Conservation (phyloP, 1,140 invertebrate genomes). For the Danaus melanippus region DNA sequence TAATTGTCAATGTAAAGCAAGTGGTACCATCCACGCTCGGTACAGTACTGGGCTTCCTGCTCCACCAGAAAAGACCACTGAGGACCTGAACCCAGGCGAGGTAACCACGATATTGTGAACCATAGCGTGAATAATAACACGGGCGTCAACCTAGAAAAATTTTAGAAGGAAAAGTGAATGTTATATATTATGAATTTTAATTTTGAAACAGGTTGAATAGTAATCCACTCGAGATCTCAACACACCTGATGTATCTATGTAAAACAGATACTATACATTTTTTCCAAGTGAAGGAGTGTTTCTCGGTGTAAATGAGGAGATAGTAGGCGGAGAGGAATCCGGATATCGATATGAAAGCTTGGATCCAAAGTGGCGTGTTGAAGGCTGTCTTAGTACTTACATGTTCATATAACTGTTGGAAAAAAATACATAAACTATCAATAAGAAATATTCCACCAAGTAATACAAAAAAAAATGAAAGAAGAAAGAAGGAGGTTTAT, state of each 20-base stretch:
- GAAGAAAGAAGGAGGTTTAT: no score
- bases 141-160: slow-evolving; percentile 40
- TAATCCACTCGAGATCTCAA: no score
- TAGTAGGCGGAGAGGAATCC: slow-evolving; percentile 49
- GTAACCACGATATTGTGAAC: slow-evolving; percentile 52
- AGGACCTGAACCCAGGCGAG: slow-evolving; percentile 40
- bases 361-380: slow-evolving; percentile 52
- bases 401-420: slow-evolving; percentile 44
- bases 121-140: slow-evolving; percentile 40
- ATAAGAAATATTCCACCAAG: not conserved
- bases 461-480: no score
- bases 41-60: slow-evolving; percentile 42
- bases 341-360: slow-evolving; percentile 53
- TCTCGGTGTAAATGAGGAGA: slow-evolving; percentile 32
- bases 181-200: no score
- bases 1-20: slow-evolving; percentile 46
- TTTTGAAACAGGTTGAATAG: not conserved
- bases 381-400: slow-evolving; percentile 37
- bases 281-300: slow-evolving; percentile 26
- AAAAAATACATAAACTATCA: slow-evolving; percentile 10
- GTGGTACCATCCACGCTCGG: slow-evolving; percentile 50
- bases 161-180: not conserved
- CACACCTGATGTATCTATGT: slow-evolving; percentile 47
- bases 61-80: slow-evolving; percentile 46
- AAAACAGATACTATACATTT: slow-evolving; percentile 35